Evolutionary conservation across 2,888 invertebrate genomes (phyloP).

Genomic region (Perizoma affinitatum): DNA sequence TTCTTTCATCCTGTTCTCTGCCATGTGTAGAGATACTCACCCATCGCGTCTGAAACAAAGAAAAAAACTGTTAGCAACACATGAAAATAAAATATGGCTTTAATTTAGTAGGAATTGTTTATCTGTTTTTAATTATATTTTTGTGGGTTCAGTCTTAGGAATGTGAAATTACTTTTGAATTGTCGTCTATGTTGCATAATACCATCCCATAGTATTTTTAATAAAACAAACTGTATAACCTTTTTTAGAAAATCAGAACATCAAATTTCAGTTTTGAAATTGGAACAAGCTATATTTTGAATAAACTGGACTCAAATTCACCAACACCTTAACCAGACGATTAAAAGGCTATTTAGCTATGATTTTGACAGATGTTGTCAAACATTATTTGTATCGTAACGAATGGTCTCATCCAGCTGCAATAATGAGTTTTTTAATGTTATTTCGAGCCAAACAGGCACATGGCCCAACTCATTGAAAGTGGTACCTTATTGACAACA

Average conservation of each 20-base stretch:
- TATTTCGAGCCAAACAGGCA: too few species aligned
- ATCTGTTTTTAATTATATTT: conserved; percentile 35
- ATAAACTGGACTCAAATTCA: too few species aligned
- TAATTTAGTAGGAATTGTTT: conserved; percentile 32
- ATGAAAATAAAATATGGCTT: conserved; percentile 38
- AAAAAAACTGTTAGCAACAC: conserved; percentile 52
- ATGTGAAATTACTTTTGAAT: conserved; percentile 21
- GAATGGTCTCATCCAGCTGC: too few species aligned
- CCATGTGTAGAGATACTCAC: conserved; percentile 82
- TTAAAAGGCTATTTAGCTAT: too few species aligned
- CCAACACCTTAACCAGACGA: too few species aligned
- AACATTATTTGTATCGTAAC: too few species aligned
- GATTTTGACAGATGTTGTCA: too few species aligned
- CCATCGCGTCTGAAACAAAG: conserved; percentile 92
- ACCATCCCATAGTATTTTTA: conserved; percentile 10
- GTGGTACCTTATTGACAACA: neutral
- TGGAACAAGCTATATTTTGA: too few species aligned
- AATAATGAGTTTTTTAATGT: too few species aligned
- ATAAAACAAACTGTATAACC: neutral
- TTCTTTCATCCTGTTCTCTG: conserved; percentile 59
- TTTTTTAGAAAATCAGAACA: too few species aligned
- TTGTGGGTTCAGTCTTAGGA: conserved; percentile 31
- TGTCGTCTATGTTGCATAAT: conserved; percentile 24
- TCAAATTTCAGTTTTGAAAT: too few species aligned
- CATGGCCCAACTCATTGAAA: too few species aligned